Evolutionary conservation across 2,113 vertebrate genomes (phyloP), one percentile per base, ranked within the genome.

Genomic region (Scartelaos histophorus): DNA sequence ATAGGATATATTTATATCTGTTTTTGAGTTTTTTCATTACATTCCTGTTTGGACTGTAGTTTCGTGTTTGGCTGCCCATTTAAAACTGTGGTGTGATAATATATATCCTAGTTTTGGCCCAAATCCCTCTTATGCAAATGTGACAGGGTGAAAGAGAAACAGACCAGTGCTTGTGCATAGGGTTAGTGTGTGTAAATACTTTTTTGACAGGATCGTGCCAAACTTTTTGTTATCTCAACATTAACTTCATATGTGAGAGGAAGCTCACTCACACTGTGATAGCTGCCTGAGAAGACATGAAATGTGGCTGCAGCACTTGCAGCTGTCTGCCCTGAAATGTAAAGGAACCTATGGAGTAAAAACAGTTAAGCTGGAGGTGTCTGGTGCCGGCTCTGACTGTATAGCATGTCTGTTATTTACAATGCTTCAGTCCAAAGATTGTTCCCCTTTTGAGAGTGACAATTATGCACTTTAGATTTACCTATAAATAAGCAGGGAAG

Each of bases 101-200:
- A 19, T 58, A 58, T 76, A 75, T 54, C n/a, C n/a, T n/a, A 82
- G 71, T 71, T 62, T n/a, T 66, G 46, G 38, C 76, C 67, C 81
- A 67, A 76, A 82, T 88, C 82, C 81, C 80, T 71, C 69, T 76
- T 73, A 68, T 83, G 87, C 71, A 85, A 87, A 87, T 73, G 58
- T 24, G 0, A 54, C 25, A 13, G 69, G 65, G 73, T 69, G 70
- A 69, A 73, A 67, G 70, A 77, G 78, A 80, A 76, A 65, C 73
- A 81, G 82, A 76, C 78, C 35, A 61, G 54, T 22, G 49, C 54
- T 49, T 71, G 51, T 53, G 21, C 47, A 54, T 51, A 43, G 38
- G 38, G 38, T 9, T 43, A 43, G 46, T 70, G 57, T 68, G 75
- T 80, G 67, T 74, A 80, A 85, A 89, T 81, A 79, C 61, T 71